These are phyloP conservation scores for Rugalucina vietnamica DNA, from an alignment of 2,888 invertebrate genomes.

Conservation along the genomic window DNA sequence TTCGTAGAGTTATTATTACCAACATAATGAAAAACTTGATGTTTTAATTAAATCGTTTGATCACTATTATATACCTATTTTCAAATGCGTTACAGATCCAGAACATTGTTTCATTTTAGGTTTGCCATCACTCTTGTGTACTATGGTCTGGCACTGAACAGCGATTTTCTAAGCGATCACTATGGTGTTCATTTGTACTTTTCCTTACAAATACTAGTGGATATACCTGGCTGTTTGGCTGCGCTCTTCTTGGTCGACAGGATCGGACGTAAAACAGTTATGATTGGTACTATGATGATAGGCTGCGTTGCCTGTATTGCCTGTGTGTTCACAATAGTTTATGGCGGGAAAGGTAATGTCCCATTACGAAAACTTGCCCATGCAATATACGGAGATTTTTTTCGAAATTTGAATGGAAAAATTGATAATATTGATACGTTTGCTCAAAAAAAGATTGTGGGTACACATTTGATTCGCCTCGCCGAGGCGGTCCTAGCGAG, in stretches of 20 bases:
- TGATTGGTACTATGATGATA: conserved; percentile 62
- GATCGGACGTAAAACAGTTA: conserved; percentile 64
- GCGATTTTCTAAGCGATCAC: conserved; percentile 68
- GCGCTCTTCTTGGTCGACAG: conserved; percentile 66
- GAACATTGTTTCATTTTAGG: no score
- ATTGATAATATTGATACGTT: not conserved
- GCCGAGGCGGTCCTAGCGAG: no score
- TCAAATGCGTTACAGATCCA: no score
- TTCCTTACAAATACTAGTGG: conserved; percentile 70
- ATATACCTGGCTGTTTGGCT: conserved; percentile 67
- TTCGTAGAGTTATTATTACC: no score
- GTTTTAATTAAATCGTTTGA: no score
- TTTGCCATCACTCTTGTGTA: not conserved
- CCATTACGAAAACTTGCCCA: no score
- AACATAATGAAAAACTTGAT: no score
- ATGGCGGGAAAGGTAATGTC: conserved; percentile 29
- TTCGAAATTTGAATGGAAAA: no score
- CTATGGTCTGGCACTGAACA: conserved; percentile 65
- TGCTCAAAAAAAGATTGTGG: not conserved
- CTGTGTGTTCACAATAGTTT: conserved; percentile 44
- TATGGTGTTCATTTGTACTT: conserved; percentile 69
- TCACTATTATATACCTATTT: no score
- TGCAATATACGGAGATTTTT: no score
- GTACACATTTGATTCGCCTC: no score
- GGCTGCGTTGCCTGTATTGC: conserved; percentile 84